Base-by-base conservation (phyloP, 2,888 invertebrate species). In the Seira musarum region DNA sequence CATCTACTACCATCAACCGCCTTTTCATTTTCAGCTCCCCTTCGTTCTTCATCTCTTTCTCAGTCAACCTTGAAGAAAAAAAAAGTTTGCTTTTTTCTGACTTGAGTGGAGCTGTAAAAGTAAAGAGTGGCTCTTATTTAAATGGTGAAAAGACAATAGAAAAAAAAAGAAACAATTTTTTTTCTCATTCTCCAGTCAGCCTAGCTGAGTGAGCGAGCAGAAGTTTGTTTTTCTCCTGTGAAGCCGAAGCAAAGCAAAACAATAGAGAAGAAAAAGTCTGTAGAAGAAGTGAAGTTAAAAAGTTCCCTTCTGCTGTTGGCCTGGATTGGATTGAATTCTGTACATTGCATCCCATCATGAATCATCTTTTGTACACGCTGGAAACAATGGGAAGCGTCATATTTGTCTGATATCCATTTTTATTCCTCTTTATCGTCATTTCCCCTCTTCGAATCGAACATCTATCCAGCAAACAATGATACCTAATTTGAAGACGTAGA, bases 371-470 rank as follows among this genome's bases (percentile, higher is more conserved):
- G 75, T 61, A n/a, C 57, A 64, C 35, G 75, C 40, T 35, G 65
- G 30, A 68, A 76, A 76, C 71, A 65, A 78, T 71, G 64, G 46
- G 79, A 73, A 72, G 73, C 79, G 79, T 79, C 79, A 79, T 73
- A 79, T 79, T 79, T 79, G 79, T 73, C 66, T 73, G 79, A 79
- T 73, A n/a, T 79, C 64, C 72, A 73, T 73, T 79, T 77, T 79
- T 68, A 79, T 67, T 79, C 63, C 35, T n/a, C 68, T 40, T 40
- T 40, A 40, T 40, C 40, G 40, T 40, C 13, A 13, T 40, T 13
- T 40, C 13, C 40, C 13, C 40, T 57, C 57, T 57, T 57, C 10
- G 57, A 57, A n/a, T n/a, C n/a, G 57, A n/a, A n/a, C n/a, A n/a
- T n/a, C n/a, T n/a, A n/a, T n/a, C n/a, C 6, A 17, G n/a, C 15